Percentiles rank a stretch among this genome's conserved stretches.
These are phyloP conservation scores for Cephus nigrinus DNA, from an alignment of 2,888 invertebrate species.

Conservation along the genomic window DNA sequence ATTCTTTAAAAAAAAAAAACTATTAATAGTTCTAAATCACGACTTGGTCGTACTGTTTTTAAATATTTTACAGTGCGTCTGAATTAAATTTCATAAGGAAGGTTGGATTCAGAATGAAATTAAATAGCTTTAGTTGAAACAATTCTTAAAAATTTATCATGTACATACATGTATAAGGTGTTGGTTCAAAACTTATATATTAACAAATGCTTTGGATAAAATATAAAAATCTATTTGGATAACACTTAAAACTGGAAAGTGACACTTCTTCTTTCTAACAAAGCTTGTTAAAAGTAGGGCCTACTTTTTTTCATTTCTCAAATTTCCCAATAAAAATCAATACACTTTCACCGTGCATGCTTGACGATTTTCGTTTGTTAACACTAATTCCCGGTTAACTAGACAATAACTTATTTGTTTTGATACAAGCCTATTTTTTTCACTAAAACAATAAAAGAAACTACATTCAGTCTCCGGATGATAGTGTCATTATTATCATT, in stretches of 20 bases:
- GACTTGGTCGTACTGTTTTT: not conserved
- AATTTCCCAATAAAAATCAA: not conserved
- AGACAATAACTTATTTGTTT: not conserved
- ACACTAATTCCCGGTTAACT: not conserved
- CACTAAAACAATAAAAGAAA: not conserved
- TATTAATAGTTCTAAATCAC: slow-evolving; percentile 10
- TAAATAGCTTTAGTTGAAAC: not conserved
- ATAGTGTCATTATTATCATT: not conserved
- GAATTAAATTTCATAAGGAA: not conserved
- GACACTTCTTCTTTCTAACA: not conserved
- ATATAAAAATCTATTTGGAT: not conserved
- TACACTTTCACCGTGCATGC: not conserved
- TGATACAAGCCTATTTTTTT: not conserved
- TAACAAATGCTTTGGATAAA: not conserved
- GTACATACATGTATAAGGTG: slow-evolving; percentile 30
- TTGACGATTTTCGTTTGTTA: too few relatives aligned
- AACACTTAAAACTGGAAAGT: not conserved
- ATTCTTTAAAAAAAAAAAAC: slow-evolving; percentile 14
- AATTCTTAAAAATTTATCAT: slow-evolving; percentile 37
- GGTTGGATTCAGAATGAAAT: not conserved
- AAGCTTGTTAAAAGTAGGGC: not conserved
- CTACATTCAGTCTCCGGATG: not conserved
- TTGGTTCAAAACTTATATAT: slow-evolving; percentile 32
- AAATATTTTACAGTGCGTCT: not conserved
- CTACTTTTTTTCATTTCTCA: not conserved